Evolutionary conservation across 2,113 vertebrate genomes (phyloP), one percentile per base, ranked within the genome.

Genomic region (Ceratotherium simum): DNA sequence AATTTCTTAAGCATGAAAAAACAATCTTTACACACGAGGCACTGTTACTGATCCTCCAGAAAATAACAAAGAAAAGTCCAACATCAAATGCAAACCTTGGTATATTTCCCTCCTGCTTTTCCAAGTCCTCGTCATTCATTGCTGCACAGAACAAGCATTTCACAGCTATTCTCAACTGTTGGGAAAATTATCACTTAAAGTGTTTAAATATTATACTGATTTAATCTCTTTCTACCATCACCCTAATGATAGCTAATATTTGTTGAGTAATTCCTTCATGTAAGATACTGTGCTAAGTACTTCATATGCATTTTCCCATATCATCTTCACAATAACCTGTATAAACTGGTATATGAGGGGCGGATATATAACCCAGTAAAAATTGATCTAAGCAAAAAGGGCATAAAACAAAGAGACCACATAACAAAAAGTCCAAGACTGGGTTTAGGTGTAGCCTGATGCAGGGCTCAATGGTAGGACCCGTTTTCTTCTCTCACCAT

Each of bases 1-100:
- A 94, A 33, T 95, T 97, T 91, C 33, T 76, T 96, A 93, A 95
- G 86, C 89, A 88, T 95, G 83, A 72, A 95, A 92, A 95, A 93
- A 54, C 25, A 81, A 85, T 93, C 67, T 95, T 95, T 58, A 58
- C 29, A 81, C 94, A 89, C 6, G 39, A 92, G 56, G n/a, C 64
- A 84, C n/a, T 29, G 1, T 92, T 48, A 82, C 72, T n/a, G 46
- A 92, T 90, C 20, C 36, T 83, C 39, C 31, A 83, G 78, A 95
- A 96, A 97, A 92, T 5, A 95, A 67, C 27, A 82, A 91, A 81
- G n/a, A 16, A 31, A 93, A 97, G 3, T 21, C n/a, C 64, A 58
- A 48, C 70, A 91, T 93, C 91, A 91, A 88, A 88, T n/a, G 46
- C 33, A 91, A 56, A 51, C 12, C 5, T 85, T 75, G n/a, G 25